phyloP scores from a whole-genome alignment of 1,140 invertebrate species.

The Thaumetopoea pityocampa region DNA sequence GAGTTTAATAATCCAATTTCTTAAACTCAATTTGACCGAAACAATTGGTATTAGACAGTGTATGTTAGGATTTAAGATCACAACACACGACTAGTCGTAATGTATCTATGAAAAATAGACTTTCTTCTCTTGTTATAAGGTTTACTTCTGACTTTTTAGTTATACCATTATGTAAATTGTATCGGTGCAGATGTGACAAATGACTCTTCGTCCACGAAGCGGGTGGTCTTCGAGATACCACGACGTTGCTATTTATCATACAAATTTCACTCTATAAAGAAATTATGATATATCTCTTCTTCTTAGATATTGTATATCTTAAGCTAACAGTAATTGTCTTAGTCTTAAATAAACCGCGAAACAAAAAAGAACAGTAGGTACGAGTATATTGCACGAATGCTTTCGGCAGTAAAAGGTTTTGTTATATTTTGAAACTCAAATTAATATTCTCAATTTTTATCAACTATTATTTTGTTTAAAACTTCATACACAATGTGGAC shows the following conservation, averaged over 20 bases:
- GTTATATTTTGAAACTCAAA: too few species aligned
- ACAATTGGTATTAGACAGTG: slow-evolving; percentile 22
- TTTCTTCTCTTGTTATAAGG: slow-evolving; percentile 5
- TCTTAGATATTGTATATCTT: slow-evolving; percentile 33
- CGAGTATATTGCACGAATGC: too few species aligned
- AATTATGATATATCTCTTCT: too few species aligned
- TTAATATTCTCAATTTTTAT: too few species aligned
- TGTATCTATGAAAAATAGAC: slow-evolving; percentile 1
- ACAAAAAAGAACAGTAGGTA: too few species aligned
- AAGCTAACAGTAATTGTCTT: too few species aligned
- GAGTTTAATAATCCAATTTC: slow-evolving; percentile 9
- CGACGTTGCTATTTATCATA: slow-evolving; percentile 42
- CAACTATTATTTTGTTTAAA: too few species aligned
- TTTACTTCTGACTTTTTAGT: not conserved
- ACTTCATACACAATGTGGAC: too few species aligned
- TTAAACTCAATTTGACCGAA: slow-evolving; percentile 13
- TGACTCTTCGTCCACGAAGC: slow-evolving; percentile 30
- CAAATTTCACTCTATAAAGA: slow-evolving; percentile 46
- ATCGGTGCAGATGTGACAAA: slow-evolving; percentile 40
- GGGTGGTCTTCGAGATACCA: slow-evolving; percentile 45
- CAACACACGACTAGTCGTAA: not conserved
- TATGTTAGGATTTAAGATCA: slow-evolving; percentile 6
- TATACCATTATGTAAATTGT: slow-evolving; percentile 1
- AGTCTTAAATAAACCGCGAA: too few species aligned
- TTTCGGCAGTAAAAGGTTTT: too few species aligned